These are phyloP conservation scores for Malthinus flaveolus DNA, from an alignment of 2,888 invertebrate genomes.

Conservation along the genomic window DNA sequence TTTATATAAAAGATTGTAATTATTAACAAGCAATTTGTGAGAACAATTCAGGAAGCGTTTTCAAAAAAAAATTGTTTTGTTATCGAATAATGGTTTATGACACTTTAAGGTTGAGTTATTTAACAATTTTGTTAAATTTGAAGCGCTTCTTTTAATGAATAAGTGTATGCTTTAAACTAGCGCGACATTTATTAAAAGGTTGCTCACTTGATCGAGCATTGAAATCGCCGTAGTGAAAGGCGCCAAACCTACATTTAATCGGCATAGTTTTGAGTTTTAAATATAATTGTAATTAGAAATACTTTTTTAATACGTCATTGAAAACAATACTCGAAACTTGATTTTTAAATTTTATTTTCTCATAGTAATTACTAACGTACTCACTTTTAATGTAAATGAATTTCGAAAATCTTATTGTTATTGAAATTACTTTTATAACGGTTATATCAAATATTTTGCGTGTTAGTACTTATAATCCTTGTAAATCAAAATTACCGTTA, in stretches of 20 bases:
- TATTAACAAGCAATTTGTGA: no score
- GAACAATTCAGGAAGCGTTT: no score
- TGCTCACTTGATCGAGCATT: constrained; percentile 27
- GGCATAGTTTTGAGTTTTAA: neutral
- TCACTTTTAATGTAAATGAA: constrained; percentile 1
- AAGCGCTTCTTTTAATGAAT: neutral
- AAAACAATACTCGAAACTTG: constrained; percentile 1
- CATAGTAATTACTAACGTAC: constrained; percentile 3
- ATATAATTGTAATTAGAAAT: constrained; percentile 3
- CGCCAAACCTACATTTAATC: constrained; percentile 9
- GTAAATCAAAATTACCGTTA: constrained; percentile 15
- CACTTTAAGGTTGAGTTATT: no score
- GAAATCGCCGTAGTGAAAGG: constrained; percentile 35
- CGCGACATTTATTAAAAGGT: constrained; percentile 29
- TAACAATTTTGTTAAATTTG: no score
- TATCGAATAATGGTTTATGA: no score
- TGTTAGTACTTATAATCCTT: no score
- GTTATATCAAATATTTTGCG: neutral
- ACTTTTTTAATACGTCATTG: neutral
- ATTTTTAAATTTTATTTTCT: constrained; percentile 8
- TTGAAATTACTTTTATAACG: constrained; percentile 1
- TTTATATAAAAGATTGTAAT: neutral
- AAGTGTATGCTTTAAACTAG: constrained; percentile 9
- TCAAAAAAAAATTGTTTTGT: no score
- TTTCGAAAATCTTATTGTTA: constrained; percentile 5